phyloP scores from a whole-genome alignment of 2,113 vertebrate genomes.

The Calyptommatus sinebrachiatus region DNA sequence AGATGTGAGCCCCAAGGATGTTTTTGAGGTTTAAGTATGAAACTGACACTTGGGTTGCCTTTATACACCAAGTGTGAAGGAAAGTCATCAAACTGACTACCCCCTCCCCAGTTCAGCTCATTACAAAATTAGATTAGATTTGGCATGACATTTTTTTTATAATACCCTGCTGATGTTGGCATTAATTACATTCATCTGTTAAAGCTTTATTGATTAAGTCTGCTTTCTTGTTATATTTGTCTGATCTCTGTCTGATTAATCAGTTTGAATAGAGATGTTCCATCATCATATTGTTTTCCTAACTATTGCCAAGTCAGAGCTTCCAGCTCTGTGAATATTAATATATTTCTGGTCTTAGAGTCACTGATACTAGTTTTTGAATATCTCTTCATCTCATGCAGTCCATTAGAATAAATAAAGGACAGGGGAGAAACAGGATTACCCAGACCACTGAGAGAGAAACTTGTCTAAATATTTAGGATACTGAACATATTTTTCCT shows the following conservation, averaged over 20 bases:
- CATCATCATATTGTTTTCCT: neutral
- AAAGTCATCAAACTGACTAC: neutral
- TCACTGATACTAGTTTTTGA: neutral
- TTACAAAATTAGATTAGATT: constrained; percentile 19
- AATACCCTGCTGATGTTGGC: constrained; percentile 6
- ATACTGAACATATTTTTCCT: neutral
- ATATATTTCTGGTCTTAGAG: neutral
- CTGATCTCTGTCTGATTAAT: constrained; percentile 1
- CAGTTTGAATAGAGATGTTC: neutral
- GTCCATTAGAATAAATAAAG: neutral
- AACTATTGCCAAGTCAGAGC: neutral
- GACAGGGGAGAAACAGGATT: neutral
- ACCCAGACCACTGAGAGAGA: neutral
- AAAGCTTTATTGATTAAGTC: constrained; percentile 30
- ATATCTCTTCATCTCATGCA: neutral
- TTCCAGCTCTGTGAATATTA: neutral
- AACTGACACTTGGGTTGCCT: neutral
- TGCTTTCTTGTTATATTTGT: constrained; percentile 6
- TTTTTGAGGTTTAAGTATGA: no score
- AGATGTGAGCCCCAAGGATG: no score
- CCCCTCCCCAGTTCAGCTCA: neutral
- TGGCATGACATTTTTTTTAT: neutral
- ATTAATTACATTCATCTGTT: constrained; percentile 27
- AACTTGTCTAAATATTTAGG: neutral
- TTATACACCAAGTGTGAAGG: neutral